Percentiles rank a stretch among this genome's conserved stretches.
Evolutionary conservation across 2,888 invertebrate genomes (phyloP).

Genomic region (Xestoiulus laeticollis): DNA sequence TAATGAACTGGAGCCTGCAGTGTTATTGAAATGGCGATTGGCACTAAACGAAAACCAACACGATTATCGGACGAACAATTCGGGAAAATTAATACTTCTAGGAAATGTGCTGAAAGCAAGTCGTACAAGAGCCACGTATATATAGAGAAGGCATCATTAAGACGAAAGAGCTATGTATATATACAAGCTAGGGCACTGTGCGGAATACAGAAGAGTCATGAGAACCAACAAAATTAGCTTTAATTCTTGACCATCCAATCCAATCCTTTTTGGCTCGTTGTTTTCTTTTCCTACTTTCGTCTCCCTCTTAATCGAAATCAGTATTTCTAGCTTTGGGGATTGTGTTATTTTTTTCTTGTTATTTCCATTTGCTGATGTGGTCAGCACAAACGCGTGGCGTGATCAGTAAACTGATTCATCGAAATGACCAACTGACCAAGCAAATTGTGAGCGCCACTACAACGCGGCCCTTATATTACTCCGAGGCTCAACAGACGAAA

Average conservation of each 20-base stretch:
- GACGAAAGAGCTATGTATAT: neutral
- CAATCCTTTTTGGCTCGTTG: neutral
- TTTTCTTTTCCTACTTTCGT: neutral
- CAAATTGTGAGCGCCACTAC: neutral
- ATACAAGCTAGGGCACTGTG: neutral
- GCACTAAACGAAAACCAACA: neutral
- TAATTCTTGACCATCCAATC: slow-evolving; percentile 24
- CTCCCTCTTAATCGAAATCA: neutral
- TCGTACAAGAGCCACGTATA: neutral
- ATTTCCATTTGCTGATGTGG: slow-evolving; percentile 31
- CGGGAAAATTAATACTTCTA: neutral
- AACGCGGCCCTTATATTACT: neutral
- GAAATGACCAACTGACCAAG: neutral
- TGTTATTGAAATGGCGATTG: neutral
- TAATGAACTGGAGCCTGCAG: neutral
- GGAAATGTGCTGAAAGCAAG: neutral
- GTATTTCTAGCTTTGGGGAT: slow-evolving; percentile 9
- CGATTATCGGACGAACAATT: neutral
- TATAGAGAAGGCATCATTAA: neutral
- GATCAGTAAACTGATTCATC: slow-evolving; percentile 42
- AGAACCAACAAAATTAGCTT: slow-evolving; percentile 36
- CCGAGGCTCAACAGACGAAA: neutral
- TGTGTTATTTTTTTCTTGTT: slow-evolving; percentile 1
- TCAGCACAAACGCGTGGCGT: slow-evolving; percentile 18
- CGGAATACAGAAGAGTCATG: neutral